Conservation (phyloP, 1,140 invertebrate genomes). For the Heterodera carotae region DNA sequence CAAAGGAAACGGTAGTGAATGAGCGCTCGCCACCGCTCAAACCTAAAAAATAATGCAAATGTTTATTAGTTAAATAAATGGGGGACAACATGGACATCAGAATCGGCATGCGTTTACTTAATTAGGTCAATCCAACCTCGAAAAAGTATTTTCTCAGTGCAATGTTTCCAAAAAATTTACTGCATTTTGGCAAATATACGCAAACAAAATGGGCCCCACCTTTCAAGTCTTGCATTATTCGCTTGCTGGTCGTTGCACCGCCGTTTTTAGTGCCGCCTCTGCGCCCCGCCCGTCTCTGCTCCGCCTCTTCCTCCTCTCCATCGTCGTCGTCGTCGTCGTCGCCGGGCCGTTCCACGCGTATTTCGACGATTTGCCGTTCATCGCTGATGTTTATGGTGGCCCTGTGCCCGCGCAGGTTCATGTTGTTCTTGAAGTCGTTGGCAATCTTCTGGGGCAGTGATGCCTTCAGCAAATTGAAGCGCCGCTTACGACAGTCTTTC, state of each 20-base stretch:
- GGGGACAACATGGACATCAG: no score
- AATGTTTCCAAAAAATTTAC: no score
- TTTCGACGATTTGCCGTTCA: conserved; percentile 9
- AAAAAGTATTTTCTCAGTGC: no score
- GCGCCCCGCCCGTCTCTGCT: neutral
- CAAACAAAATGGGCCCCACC: neutral
- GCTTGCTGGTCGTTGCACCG: conserved; percentile 27
- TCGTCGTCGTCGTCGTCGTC: neutral
- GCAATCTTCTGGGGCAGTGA: conserved; percentile 23
- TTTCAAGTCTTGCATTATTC: conserved; percentile 35
- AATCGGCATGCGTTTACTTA: no score
- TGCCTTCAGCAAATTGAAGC: conserved; percentile 11
- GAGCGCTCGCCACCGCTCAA: conserved; percentile 92
- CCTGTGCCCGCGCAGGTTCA: conserved; percentile 28
- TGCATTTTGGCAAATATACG: neutral
- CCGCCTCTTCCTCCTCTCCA: neutral
- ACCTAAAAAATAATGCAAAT: conserved; percentile 46
- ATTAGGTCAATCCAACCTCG: no score
- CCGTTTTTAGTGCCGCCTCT: neutral
- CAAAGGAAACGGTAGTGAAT: conserved; percentile 88
- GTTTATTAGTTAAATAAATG: no score
- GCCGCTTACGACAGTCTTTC: neutral
- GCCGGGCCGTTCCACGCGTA: neutral
- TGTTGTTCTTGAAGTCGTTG: conserved; percentile 22
- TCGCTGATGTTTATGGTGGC: conserved; percentile 34